A percentile compares a stretch with the other conserved stretches of the same genome.
These are phyloP conservation scores for Microtus richardsoni DNA, from an alignment of 2,113 vertebrate species.

Conservation along the genomic window DNA sequence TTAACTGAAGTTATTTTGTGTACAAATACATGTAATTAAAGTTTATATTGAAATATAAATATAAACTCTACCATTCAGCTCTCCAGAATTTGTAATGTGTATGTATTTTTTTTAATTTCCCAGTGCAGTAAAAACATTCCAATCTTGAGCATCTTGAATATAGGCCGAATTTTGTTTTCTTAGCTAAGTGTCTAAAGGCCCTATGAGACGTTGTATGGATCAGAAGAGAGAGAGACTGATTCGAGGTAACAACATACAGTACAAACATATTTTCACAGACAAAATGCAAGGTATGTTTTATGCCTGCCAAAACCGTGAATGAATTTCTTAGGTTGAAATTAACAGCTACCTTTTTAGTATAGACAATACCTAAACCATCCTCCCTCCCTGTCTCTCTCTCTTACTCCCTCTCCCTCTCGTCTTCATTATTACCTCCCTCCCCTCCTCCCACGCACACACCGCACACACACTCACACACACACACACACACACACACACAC, in stretches of 20 bases:
- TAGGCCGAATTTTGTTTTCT: slow-evolving; percentile 6
- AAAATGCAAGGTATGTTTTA: neutral
- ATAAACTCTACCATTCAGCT: neutral
- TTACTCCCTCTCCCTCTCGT: neutral
- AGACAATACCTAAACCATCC: neutral
- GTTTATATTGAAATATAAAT: slow-evolving; percentile 58
- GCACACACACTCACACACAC: rapidly evolving
- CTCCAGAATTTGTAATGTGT: slow-evolving; percentile 41
- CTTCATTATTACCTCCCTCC: rapidly evolving
- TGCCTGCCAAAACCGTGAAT: neutral
- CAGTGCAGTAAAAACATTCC: neutral
- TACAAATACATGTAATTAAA: neutral
- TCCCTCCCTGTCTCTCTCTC: neutral
- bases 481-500: too few relatives aligned
- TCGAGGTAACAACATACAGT: neutral
- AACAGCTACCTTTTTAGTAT: neutral
- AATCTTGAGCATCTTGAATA: slow-evolving; percentile 16
- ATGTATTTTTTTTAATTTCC: neutral
- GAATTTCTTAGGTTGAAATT: neutral
- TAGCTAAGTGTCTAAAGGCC: neutral
- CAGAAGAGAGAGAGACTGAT: neutral
- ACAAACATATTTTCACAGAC: neutral
- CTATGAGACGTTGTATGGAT: neutral
- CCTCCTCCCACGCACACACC: rapidly evolving
- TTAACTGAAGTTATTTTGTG: slow-evolving; percentile 26